Evolutionary conservation across 2,797 vertebrate species (phyloP), one percentile per base, ranked within the genome.

Genomic region (Gallinago stenura): DNA sequence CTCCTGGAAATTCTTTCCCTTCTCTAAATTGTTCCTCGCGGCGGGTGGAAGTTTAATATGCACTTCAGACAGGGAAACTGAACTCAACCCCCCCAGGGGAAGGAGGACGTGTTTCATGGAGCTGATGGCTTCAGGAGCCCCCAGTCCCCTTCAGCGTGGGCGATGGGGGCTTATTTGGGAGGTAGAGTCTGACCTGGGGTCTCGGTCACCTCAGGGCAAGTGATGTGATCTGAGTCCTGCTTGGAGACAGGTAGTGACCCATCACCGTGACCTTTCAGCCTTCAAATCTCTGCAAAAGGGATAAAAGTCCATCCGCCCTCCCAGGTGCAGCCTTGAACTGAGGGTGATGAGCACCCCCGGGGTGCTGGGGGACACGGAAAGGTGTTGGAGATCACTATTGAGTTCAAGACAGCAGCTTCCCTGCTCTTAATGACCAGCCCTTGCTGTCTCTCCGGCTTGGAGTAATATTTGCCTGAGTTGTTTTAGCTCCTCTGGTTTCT

Each of bases 381-480:
- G 12, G 0, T 5, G 37, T 8, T 78, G 53, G 54, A 6, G 62
- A 6, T 19, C 82, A 89, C 45, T 75, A 3, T 31, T 61, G 70
- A 81, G 81, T 79, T 69, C 54, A 45, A 56, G 53, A 53, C 45
- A 22, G 78, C 78, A 84, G 81, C 86, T 66, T 28, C 68, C 43
- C 17, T 33, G 37, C 83, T 88, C 15, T 68, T 90, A 85, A 93
- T 81, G 90, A 78, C 41, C 68, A 16, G 64, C 60, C 31, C 22
- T 71, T 31, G 56, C 75, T 71, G 77, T 64, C 79, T 83, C 51
- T 84, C 15, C 33, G 33, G 88, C 57, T 66, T 48, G 87, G 20
- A 89, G 39, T 11, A 58, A 61, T 82, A 51, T 58, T 89, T 92
- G 60, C 76, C 71, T 75, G 91, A 78, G 80, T 21, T 88, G 76